Conservation (phyloP, 2,888 invertebrate species). For the Mesopsocus fuscifrons region DNA sequence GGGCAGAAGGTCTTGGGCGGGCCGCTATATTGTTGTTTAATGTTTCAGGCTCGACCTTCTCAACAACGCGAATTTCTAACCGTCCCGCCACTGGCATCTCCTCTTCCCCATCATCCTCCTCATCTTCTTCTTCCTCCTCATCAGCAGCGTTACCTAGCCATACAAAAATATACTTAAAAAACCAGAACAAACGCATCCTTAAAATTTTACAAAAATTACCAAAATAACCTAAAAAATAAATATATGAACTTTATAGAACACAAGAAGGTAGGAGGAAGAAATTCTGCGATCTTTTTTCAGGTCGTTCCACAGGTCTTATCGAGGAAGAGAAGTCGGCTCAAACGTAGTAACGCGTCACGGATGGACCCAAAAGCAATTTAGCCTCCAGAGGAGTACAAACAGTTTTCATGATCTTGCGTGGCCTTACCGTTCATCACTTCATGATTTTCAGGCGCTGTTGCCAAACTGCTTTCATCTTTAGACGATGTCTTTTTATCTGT, state of each 20-base stretch:
- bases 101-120: slow-evolving; percentile 13
- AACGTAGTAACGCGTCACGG: too few relatives aligned
- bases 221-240: too few relatives aligned
- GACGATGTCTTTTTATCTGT: slow-evolving; percentile 8
- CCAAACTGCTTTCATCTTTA: slow-evolving; percentile 8
- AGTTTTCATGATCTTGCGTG: not conserved
- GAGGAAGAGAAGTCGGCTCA: too few relatives aligned
- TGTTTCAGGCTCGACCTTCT: slow-evolving; percentile 17
- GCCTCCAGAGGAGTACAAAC: too few relatives aligned
- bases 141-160: slow-evolving; percentile 8
- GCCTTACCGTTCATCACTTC: not conserved
- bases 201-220: too few relatives aligned
- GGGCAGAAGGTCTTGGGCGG: slow-evolving; percentile 10
- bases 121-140: slow-evolving; percentile 11
- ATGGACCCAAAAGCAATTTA: too few relatives aligned
- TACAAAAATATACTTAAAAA: not conserved
- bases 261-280: too few relatives aligned
- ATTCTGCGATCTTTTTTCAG: too few relatives aligned
- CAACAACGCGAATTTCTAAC: slow-evolving; percentile 55
- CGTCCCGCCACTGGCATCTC: slow-evolving; percentile 49
- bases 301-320: too few relatives aligned
- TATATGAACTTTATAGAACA: not conserved
- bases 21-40: slow-evolving; percentile 12
- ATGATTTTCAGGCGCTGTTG: slow-evolving; percentile 7
- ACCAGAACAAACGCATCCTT: too few relatives aligned